Evolutionary conservation across 2,888 invertebrate species (phyloP).

Genomic region (Calameuta filiformis): DNA sequence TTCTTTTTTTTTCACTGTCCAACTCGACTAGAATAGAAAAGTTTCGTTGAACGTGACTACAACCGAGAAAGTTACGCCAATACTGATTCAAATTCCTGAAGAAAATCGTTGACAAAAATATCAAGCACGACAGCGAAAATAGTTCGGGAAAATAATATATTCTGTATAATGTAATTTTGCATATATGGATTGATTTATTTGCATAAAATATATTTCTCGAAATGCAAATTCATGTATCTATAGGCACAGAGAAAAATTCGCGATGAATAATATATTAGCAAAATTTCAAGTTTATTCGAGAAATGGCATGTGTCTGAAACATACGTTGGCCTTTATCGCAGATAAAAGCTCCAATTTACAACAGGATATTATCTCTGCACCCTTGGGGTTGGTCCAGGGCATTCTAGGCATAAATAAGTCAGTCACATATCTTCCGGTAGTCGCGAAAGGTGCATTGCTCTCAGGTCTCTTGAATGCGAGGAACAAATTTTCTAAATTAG

Average conservation of each 20-base stretch:
- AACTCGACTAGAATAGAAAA: neutral
- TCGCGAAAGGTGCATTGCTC: neutral
- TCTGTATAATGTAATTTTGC: neutral
- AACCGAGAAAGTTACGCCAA: neutral
- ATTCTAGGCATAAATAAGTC: neutral
- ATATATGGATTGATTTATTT: neutral
- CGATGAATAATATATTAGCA: neutral
- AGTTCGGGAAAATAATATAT: neutral
- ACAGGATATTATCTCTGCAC: neutral
- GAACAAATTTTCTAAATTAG: slow-evolving; percentile 22
- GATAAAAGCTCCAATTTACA: neutral
- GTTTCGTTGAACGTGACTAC: neutral
- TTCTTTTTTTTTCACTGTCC: neutral
- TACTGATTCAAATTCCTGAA: neutral
- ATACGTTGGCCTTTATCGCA: neutral
- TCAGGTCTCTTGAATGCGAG: slow-evolving; percentile 10
- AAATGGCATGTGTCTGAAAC: neutral
- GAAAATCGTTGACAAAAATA: neutral
- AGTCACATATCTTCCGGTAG: neutral
- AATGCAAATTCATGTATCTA: neutral
- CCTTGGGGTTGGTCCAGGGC: neutral
- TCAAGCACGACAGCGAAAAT: neutral
- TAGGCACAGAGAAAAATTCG: neutral
- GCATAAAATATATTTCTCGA: too few relatives aligned
- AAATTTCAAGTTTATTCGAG: neutral